Evolutionary conservation across 1,140 invertebrate genomes (phyloP).

Genomic region (Drosophila kurseongensis): DNA sequence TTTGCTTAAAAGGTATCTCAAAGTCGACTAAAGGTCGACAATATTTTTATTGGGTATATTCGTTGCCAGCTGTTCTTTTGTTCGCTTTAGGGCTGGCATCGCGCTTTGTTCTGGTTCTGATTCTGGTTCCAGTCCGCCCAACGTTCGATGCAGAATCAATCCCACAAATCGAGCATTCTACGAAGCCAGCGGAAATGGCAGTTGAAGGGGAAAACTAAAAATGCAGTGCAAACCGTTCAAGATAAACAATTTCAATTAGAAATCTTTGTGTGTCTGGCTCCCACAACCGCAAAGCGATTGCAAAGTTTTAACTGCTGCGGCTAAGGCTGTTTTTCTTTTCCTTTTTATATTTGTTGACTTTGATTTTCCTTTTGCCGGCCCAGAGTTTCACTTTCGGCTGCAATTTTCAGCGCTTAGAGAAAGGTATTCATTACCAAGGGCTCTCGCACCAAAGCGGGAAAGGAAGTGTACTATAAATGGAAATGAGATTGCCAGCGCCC

Average conservation of each 20-base stretch:
- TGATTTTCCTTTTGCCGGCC: slow-evolving; percentile 28
- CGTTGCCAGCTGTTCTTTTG: slow-evolving; percentile 19
- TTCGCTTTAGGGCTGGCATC: slow-evolving; percentile 1
- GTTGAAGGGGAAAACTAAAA: background rate
- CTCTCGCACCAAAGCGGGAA: slow-evolving; percentile 2
- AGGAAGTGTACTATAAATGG: slow-evolving; percentile 22
- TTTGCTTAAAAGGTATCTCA: background rate
- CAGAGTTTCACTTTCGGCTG: slow-evolving; percentile 62
- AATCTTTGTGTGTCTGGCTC: slow-evolving; percentile 11
- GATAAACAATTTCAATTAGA: slow-evolving; percentile 27
- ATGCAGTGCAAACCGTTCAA: slow-evolving; percentile 10
- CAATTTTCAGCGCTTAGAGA: slow-evolving; percentile 35
- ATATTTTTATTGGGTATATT: background rate
- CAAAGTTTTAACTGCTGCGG: slow-evolving; percentile 14
- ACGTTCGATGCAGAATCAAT: slow-evolving; percentile 6
- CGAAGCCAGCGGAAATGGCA: slow-evolving; percentile 1
- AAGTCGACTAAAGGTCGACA: background rate
- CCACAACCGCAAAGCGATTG: slow-evolving; percentile 27
- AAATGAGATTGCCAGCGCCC: slow-evolving; percentile 30
- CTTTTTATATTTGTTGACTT: slow-evolving; percentile 8
- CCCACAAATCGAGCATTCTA: slow-evolving; percentile 5
- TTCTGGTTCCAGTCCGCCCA: slow-evolving; percentile 59
- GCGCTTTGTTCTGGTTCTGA: slow-evolving; percentile 1
- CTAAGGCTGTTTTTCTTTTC: slow-evolving; percentile 9
- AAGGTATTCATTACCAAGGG: slow-evolving; percentile 65